phyloP scores from a whole-genome alignment of 2,888 invertebrate genomes.

The Drosophila prolongata region DNA sequence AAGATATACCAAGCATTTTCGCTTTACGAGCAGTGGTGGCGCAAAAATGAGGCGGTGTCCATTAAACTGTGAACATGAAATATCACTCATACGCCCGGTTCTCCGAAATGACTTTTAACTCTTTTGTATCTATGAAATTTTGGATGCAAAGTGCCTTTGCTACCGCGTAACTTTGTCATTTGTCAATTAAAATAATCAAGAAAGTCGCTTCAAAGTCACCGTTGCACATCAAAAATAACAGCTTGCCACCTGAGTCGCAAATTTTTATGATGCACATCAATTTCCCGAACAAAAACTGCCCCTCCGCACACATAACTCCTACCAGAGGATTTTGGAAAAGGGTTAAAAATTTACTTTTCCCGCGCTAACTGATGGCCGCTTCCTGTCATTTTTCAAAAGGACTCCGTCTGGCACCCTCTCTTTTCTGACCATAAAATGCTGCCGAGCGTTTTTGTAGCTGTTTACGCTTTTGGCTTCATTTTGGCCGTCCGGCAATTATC shows the following conservation, averaged over 20 bases:
- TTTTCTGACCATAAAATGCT: conserved; percentile 30
- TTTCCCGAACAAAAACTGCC: conserved; percentile 42
- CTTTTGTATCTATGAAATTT: conserved; percentile 17
- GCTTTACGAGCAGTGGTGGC: conserved; percentile 52
- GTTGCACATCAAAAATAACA: conserved; percentile 58
- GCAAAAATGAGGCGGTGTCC: conserved; percentile 21
- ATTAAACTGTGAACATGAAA: conserved; percentile 61
- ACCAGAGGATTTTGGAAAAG: conserved; percentile 38
- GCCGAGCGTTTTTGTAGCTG: conserved; percentile 13
- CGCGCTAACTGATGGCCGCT: conserved; percentile 44
- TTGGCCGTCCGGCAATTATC: conserved; percentile 64
- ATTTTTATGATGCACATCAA: conserved; percentile 74
- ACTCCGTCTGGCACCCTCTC: conserved; percentile 10
- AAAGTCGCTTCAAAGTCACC: conserved; percentile 25
- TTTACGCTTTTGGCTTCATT: conserved; percentile 38
- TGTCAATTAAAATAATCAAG: conserved; percentile 63
- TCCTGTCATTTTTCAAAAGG: conserved; percentile 61
- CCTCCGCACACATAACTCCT: conserved; percentile 35
- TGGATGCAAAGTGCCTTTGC: conserved; percentile 18
- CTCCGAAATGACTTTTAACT: conserved; percentile 28
- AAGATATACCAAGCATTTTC: conserved; percentile 49
- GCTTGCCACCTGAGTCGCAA: conserved; percentile 69
- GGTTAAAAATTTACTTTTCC: conserved; percentile 58
- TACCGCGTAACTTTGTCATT: conserved; percentile 33
- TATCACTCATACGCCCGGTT: conserved; percentile 72